Base-by-base conservation (phyloP, 2,113 vertebrate species). In the Ictalurus furcatus region DNA sequence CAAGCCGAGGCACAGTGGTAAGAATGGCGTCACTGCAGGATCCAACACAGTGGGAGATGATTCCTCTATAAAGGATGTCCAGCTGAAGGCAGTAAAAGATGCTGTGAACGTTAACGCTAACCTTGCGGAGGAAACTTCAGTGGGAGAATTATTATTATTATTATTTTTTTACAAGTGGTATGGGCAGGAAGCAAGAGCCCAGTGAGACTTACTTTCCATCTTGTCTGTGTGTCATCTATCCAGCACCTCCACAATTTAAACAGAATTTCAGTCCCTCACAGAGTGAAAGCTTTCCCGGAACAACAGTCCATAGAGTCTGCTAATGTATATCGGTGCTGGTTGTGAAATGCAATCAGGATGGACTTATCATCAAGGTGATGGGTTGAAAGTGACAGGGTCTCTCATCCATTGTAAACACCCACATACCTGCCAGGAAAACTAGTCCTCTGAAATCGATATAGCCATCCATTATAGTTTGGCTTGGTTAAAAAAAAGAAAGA, bases 1-100 rank as follows among this genome's bases (percentile, higher is more conserved):
- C 94, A 94, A 93, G 94, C 93, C 93, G 21, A 87, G 94, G 85
- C 91, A 61, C 63, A 92, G 86, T 79, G 67, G 76, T 90, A 87
- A 12, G 30, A 54, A 37, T 89, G 85, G 59, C 61, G 17, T 90
- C 90, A 85, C 37, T 71, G 19, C 21, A 63, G 85, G 69, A 88
- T 84, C 71, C 85, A 28, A n/a, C 63, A 48, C 37, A 14, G 84
- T 52, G 58, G 71, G 76, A 54, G 85, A 89, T 44, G 80, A 87
- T 87, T 67, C 59, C 69, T 28, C 88, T 67, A 84, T 87, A 84
- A 89, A 90, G 76, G 52, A 73, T 69, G 16, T 87, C 85, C 90
- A 90, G 90, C 88, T 90, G 88, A 89, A 87, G 76, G 69, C 37
- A 79, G 85, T 89, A 90, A 90, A 90, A 87, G 71, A 85, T 73